phyloP scores from a whole-genome alignment of 2,888 invertebrate species.

The Amiota communis region DNA sequence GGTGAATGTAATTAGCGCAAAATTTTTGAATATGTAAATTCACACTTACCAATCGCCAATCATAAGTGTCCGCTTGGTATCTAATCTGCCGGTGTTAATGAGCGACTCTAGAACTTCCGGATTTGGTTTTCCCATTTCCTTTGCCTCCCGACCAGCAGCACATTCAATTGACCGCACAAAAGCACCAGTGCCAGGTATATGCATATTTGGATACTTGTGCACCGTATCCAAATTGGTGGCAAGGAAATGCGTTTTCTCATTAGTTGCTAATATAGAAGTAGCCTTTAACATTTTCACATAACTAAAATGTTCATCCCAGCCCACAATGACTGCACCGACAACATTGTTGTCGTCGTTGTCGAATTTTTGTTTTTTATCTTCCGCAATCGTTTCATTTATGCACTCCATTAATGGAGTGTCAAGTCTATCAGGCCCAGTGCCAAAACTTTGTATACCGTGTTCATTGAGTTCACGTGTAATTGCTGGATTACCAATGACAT shows the following conservation, averaged over 20 bases:
- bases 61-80: conserved; percentile 81
- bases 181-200: conserved; percentile 87
- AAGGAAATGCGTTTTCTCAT: conserved; percentile 85
- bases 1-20: not conserved
- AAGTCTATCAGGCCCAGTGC: conserved; percentile 83
- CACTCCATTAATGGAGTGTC: conserved; percentile 73
- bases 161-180: conserved; percentile 89
- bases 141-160: conserved; percentile 83
- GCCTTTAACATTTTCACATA: conserved; percentile 93
- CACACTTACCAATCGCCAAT: conserved; percentile 71
- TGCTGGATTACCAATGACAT: conserved; percentile 86
- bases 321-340: conserved; percentile 94
- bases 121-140: conserved; percentile 94
- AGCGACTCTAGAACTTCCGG: conserved; percentile 83
- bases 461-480: conserved; percentile 86
- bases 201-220: conserved; percentile 82
- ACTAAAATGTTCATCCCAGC: conserved; percentile 93
- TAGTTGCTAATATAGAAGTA: conserved; percentile 83
- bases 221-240: conserved; percentile 95
- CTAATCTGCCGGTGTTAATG: conserved; percentile 80
- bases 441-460: conserved; percentile 82
- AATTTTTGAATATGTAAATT: not conserved
- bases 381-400: conserved; percentile 74
- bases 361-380: conserved; percentile 77
- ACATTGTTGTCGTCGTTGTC: conserved; percentile 30